Conservation (phyloP, 2,888 invertebrate genomes). For the Dolichopus griseipennis region DNA sequence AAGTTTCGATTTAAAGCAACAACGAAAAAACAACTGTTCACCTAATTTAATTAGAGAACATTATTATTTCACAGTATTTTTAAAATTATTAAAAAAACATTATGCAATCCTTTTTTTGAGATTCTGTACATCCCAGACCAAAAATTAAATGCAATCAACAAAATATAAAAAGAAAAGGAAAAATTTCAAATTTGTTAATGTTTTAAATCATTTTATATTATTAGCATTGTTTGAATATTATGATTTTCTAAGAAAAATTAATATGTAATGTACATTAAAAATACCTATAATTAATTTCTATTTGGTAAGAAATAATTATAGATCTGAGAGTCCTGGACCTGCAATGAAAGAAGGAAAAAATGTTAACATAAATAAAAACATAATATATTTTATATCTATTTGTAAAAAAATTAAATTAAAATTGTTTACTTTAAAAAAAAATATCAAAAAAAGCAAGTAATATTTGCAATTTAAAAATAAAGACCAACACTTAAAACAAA, state of each 20-base stretch:
- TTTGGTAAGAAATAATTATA: conserved; percentile 47
- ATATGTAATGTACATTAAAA: conserved; percentile 4
- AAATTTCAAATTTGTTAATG: neutral
- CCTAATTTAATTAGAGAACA: too few relatives aligned
- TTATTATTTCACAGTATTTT: too few relatives aligned
- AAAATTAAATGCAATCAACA: neutral
- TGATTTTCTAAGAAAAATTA: conserved; percentile 1
- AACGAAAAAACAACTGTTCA: too few relatives aligned
- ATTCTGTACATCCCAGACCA: neutral
- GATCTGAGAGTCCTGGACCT: conserved; percentile 55
- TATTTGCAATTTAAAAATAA: neutral
- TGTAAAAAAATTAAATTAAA: conserved; percentile 23
- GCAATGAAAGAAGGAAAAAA: conserved; percentile 37
- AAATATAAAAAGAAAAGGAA: neutral
- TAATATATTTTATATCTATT: too few relatives aligned
- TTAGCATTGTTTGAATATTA: neutral
- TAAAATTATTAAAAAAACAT: conserved; percentile 58
- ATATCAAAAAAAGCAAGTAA: neutral
- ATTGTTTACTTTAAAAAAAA: neutral
- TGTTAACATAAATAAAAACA: neutral
- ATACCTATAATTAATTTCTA: conserved; percentile 43
- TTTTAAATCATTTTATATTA: neutral
- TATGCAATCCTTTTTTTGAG: too few relatives aligned
- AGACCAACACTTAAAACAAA: neutral
- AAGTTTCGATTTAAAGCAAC: too few relatives aligned